These are phyloP conservation scores for Loris lydekkerianus DNA, from an alignment of 2,797 vertebrate species.

Conservation along the genomic window DNA sequence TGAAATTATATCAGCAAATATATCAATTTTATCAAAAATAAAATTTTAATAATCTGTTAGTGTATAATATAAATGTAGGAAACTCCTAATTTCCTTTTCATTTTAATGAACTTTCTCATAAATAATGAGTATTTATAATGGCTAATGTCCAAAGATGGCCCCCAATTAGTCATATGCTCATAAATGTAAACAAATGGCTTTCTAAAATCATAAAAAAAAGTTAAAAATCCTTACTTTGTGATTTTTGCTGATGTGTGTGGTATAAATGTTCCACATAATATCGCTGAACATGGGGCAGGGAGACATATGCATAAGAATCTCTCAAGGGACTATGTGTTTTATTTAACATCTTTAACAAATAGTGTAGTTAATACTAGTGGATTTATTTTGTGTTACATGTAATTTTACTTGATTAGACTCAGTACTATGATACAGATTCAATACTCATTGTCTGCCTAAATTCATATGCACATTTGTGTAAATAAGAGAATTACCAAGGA, in stretches of 20 bases:
- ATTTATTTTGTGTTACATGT: neutral
- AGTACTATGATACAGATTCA: neutral
- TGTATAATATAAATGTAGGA: neutral
- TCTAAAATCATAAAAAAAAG: neutral
- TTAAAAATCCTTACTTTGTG: neutral
- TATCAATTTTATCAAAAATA: neutral
- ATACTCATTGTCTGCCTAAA: neutral
- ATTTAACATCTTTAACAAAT: neutral
- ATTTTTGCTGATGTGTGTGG: neutral
- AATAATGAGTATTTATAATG: neutral
- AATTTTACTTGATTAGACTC: neutral
- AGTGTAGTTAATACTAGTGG: neutral
- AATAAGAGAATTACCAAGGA: slow-evolving; percentile 41
- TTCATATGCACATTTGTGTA: neutral
- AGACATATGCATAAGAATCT: neutral
- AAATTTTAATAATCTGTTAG: neutral
- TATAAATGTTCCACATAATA: neutral
- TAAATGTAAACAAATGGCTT: neutral
- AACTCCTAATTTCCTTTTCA: neutral
- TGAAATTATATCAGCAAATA: neutral
- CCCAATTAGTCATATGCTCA: neutral
- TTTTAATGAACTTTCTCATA: neutral
- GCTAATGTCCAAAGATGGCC: neutral
- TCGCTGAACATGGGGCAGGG: neutral
- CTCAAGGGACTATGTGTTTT: neutral